Base-by-base conservation (phyloP, 2,113 vertebrate species). In the Corythornis vintsioides region DNA sequence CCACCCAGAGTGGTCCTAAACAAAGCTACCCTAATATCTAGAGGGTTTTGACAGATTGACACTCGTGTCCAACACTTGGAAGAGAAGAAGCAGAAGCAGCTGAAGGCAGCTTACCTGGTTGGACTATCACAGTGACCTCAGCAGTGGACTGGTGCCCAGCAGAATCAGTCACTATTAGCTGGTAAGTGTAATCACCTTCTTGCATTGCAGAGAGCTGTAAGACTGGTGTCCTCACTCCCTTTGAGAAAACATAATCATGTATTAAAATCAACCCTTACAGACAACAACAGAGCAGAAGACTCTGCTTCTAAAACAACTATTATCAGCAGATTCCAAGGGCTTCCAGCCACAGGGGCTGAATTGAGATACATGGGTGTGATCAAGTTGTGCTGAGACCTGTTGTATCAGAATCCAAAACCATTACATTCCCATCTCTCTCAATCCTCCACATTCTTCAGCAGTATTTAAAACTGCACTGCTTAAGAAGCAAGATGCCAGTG, bases 161-260 rank as follows among this genome's bases (percentile, higher is more conserved):
- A 1, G 99, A 98, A 97, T 99, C 99, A 0, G 98, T 99, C 90
- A 99, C 99, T 4, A 98, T 99, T 35, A 99, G 98, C 96, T 99
- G 98, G 95, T 99, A 99, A 59, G 99, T 99, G 90, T 99, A 99
- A 96, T 99, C 99, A 55, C 99, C 99, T 96, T 99, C 99, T 93
- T 99, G 98, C 98, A 99, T 98, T 15, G 99, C 98, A 15, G 99
- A 99, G 65, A 99, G 98, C 97, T 99, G 99, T 42, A 99, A 96
- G 65, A 95, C 98, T 5, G 99, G 98, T 5, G 98, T 99, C 86
- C 99, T 97, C 55, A 99, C 99, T 0, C 99, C 99, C 99, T 99
- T 80, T 4, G 52, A 83, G 80, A 48, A 86, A 91, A 88, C 48
- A 91, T 2, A 63, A 19, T 38, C 6, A 29, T 1, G 15, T 45